Evolutionary conservation across 1,140 invertebrate genomes (phyloP).

Genomic region (Telenomus remus): DNA sequence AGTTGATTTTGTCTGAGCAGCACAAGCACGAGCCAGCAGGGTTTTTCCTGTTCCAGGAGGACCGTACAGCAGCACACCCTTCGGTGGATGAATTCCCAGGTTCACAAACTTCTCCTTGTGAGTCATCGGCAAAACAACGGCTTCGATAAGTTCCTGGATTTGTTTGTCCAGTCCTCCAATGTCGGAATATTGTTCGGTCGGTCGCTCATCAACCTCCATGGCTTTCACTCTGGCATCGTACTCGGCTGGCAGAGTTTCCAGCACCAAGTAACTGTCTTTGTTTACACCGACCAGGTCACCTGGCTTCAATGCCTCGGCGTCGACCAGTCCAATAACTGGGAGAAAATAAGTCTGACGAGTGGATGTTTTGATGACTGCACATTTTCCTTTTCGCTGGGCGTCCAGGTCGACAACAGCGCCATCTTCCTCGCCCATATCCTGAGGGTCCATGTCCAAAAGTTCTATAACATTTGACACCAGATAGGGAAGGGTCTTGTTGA

Average conservation of each 20-base stretch:
- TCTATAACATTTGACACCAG: slow-evolving; percentile 99
- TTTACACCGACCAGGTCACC: slow-evolving; percentile 99
- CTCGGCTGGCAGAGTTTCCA: slow-evolving; percentile 98
- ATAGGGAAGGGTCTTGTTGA: slow-evolving; percentile 99
- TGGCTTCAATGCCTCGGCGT: slow-evolving; percentile 97
- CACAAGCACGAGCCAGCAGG: slow-evolving; percentile 96
- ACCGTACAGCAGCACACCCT: slow-evolving; percentile 96
- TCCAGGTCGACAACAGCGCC: slow-evolving; percentile 99
- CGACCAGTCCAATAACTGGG: slow-evolving; percentile 98
- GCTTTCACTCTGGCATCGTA: slow-evolving; percentile 99
- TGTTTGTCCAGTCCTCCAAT: slow-evolving; percentile 99
- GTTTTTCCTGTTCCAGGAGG: slow-evolving; percentile 98
- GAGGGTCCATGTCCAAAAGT: slow-evolving; percentile 96
- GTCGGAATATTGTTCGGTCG: slow-evolving; percentile 99
- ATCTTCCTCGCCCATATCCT: slow-evolving; percentile 97
- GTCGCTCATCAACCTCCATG: slow-evolving; percentile 99
- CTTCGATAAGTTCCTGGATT: slow-evolving; percentile 96
- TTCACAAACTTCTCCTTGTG: slow-evolving; percentile 99
- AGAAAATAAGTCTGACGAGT: slow-evolving; percentile 99
- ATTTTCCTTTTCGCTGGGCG: slow-evolving; percentile 98
- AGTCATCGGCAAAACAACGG: slow-evolving; percentile 99
- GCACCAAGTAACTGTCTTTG: slow-evolving; percentile 98
- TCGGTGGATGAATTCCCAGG: slow-evolving; percentile 98
- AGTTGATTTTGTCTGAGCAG: slow-evolving; percentile 99
- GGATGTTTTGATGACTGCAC: slow-evolving; percentile 99